Conservation (phyloP, 2,888 invertebrate species). For the Lumbricus terrestris region DNA sequence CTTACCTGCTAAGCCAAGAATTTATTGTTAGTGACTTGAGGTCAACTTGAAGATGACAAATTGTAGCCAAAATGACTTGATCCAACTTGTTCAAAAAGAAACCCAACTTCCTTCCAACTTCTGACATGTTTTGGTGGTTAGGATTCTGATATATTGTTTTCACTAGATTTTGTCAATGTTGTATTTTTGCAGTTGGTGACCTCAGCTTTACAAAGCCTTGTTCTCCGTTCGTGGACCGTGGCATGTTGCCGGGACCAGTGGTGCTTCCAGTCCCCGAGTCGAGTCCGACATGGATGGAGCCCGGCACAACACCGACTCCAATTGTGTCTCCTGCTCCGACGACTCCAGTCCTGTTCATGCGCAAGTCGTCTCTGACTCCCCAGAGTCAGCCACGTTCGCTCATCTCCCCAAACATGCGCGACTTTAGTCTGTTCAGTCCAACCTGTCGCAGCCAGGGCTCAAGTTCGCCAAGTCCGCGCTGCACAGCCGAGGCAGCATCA, state of each 20-base stretch:
- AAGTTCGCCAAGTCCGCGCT: not conserved
- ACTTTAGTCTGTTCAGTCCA: slow-evolving; percentile 8
- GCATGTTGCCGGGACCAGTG: not conserved
- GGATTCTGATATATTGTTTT: not conserved
- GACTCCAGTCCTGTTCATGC: not conserved
- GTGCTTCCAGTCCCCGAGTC: not conserved
- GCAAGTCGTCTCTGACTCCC: not conserved
- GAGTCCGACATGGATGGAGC: not conserved
- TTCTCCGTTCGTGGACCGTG: not conserved
- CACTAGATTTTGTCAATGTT: not conserved
- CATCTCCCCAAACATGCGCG: not conserved
- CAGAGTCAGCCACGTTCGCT: not conserved
- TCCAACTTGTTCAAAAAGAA: no score
- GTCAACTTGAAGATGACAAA: no score
- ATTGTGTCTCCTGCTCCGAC: not conserved
- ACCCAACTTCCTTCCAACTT: no score
- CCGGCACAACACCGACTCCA: not conserved
- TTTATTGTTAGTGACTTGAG: no score
- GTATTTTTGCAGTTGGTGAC: slow-evolving; percentile 7
- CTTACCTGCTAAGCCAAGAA: no score
- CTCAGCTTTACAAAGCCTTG: slow-evolving; percentile 14
- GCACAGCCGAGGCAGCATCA: not conserved
- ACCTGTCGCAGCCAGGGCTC: not conserved
- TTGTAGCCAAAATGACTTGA: no score
- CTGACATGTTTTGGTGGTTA: no score